These are phyloP conservation scores for Rousettus madagascariensis DNA, from an alignment of 2,797 vertebrate species.

Conservation along the genomic window DNA sequence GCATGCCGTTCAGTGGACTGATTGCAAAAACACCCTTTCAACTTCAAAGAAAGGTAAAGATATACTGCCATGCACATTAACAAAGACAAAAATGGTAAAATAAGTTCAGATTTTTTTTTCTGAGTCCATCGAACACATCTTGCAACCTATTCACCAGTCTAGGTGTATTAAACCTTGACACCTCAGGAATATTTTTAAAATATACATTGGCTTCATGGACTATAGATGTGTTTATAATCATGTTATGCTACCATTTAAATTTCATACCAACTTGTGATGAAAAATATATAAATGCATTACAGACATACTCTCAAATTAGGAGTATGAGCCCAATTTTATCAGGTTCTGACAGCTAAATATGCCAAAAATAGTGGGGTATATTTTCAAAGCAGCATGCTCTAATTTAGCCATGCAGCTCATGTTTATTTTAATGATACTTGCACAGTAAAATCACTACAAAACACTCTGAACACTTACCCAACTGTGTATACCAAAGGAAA, in stretches of 20 bases:
- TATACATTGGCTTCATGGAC: neutral
- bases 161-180: neutral
- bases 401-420: slow-evolving; percentile 37
- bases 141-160: neutral
- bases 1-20: neutral
- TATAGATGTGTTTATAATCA: neutral
- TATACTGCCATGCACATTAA: neutral
- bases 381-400: slow-evolving; percentile 59
- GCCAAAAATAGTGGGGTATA: slow-evolving; percentile 69
- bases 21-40: neutral
- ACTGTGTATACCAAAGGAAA: slow-evolving; percentile 35
- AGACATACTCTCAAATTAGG: slow-evolving; percentile 48
- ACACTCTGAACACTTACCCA: slow-evolving; percentile 6
- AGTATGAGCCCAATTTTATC: slow-evolving; percentile 57
- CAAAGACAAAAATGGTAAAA: neutral
- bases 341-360: slow-evolving; percentile 61
- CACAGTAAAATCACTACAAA: slow-evolving; percentile 58
- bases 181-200: neutral
- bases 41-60: slow-evolving; percentile 39
- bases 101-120: neutral
- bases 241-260: slow-evolving; percentile 34
- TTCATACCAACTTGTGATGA: slow-evolving; percentile 2
- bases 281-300: slow-evolving; percentile 43
- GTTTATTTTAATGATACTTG: slow-evolving; percentile 55
- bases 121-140: neutral